Conservation (phyloP, 2,888 invertebrate genomes). For the Laothoe populi region DNA sequence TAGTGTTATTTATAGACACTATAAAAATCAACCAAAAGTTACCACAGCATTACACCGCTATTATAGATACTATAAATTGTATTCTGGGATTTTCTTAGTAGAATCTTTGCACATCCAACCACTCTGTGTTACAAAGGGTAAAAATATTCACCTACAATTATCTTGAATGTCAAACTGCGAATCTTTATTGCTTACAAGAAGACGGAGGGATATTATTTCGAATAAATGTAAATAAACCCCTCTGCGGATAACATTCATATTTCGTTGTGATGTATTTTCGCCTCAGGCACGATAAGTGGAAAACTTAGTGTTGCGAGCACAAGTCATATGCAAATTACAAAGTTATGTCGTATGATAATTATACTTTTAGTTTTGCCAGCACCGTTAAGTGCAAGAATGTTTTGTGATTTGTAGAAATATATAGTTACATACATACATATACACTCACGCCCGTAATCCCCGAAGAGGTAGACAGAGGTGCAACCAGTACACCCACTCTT, state of each 20-base stretch:
- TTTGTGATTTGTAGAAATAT: too few relatives aligned
- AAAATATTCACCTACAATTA: conserved; percentile 15
- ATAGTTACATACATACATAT: too few relatives aligned
- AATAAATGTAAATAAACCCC: conserved; percentile 22
- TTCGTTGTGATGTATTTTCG: conserved; percentile 23
- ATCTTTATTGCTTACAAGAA: conserved; percentile 22
- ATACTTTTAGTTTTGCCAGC: conserved; percentile 13
- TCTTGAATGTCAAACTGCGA: conserved; percentile 4
- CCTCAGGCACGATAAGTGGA: conserved; percentile 22
- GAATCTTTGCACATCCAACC: neutral
- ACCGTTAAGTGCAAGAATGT: neutral
- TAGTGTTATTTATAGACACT: too few relatives aligned
- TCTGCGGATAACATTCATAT: conserved; percentile 8
- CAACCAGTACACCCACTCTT: too few relatives aligned
- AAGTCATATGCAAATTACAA: conserved; percentile 19
- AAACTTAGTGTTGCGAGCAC: conserved; percentile 17
- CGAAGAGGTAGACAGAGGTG: too few relatives aligned
- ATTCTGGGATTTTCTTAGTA: neutral
- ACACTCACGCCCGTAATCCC: too few relatives aligned
- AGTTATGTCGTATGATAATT: conserved; percentile 21
- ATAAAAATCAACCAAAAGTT: too few relatives aligned
- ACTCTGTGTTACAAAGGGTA: neutral
- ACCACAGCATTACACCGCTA: too few relatives aligned
- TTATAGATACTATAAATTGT: too few relatives aligned
- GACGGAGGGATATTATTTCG: conserved; percentile 19